Conservation (phyloP, 2,888 invertebrate species). For the Cephus nigrinus region DNA sequence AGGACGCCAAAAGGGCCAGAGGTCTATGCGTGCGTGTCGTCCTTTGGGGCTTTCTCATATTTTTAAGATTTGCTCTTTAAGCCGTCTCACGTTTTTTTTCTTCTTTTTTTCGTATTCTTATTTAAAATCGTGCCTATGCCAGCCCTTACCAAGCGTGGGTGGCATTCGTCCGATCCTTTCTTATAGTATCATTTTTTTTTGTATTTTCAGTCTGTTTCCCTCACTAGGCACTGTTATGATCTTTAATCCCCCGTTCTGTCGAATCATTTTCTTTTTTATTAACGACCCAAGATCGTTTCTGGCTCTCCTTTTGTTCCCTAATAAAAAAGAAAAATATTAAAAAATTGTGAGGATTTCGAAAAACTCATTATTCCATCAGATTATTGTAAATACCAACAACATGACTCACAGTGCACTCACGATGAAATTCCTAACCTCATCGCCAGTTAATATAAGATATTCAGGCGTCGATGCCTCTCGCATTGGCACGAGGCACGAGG, state of each 20-base stretch:
- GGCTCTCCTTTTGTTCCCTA: background rate
- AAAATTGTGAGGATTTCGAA: background rate
- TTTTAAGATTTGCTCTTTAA: constrained; percentile 64
- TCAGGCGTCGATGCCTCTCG: background rate
- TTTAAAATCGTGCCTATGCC: constrained; percentile 15
- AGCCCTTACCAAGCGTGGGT: constrained; percentile 26
- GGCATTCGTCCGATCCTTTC: constrained; percentile 14
- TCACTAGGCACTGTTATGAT: background rate
- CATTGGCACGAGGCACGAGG: background rate
- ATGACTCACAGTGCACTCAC: background rate
- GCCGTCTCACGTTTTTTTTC: constrained; percentile 57
- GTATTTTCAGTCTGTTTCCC: background rate
- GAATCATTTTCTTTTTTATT: background rate
- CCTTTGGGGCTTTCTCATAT: constrained; percentile 59
- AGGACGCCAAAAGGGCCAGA: constrained; percentile 16
- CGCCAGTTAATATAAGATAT: background rate
- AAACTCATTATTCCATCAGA: background rate
- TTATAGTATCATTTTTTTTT: background rate
- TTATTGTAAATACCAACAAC: background rate
- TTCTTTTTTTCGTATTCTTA: constrained; percentile 25
- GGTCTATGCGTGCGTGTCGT: constrained; percentile 28
- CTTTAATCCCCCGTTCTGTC: background rate
- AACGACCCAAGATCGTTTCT: background rate
- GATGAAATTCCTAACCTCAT: background rate
- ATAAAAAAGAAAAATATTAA: background rate